Conservation (phyloP, 2,888 invertebrate genomes). For the Mongoloraphidia duomilia region DNA sequence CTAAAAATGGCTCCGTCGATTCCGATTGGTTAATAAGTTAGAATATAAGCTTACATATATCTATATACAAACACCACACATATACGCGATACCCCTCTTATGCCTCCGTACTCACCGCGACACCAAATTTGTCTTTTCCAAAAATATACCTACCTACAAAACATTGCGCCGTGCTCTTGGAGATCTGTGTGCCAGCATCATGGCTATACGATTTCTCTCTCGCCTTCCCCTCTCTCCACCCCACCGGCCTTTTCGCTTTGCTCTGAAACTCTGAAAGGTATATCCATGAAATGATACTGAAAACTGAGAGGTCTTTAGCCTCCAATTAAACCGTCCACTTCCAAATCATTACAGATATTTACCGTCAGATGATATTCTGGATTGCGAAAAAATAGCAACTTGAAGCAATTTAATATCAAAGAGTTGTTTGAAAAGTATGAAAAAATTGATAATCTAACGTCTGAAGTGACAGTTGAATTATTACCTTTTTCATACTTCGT, state of each 20-base stretch:
- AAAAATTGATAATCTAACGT: no score
- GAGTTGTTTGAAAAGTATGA: no score
- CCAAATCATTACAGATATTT: no score
- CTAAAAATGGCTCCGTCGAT: conserved; percentile 32
- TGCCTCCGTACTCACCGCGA: conserved; percentile 20
- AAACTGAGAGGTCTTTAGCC: no score
- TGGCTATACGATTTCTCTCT: conserved; percentile 13
- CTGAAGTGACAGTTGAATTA: no score
- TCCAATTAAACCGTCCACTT: no score
- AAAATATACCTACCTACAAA: conserved; percentile 42
- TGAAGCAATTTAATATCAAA: no score
- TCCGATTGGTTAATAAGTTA: conserved; percentile 26
- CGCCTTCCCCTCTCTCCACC: conserved; percentile 17
- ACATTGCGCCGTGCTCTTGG: conserved; percentile 25
- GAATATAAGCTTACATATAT: conserved; percentile 18
- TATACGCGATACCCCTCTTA: conserved; percentile 24
- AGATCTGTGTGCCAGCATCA: conserved; percentile 16
- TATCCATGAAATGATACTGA: no score
- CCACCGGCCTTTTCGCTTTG: not conserved
- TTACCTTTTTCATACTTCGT: no score
- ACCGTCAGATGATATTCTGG: no score
- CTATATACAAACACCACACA: conserved; percentile 1
- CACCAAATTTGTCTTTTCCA: conserved; percentile 72
- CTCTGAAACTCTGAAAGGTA: no score
- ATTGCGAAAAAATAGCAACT: no score